These are phyloP conservation scores for Blastobasis lacticolella DNA, from an alignment of 2,888 invertebrate species.

Conservation along the genomic window DNA sequence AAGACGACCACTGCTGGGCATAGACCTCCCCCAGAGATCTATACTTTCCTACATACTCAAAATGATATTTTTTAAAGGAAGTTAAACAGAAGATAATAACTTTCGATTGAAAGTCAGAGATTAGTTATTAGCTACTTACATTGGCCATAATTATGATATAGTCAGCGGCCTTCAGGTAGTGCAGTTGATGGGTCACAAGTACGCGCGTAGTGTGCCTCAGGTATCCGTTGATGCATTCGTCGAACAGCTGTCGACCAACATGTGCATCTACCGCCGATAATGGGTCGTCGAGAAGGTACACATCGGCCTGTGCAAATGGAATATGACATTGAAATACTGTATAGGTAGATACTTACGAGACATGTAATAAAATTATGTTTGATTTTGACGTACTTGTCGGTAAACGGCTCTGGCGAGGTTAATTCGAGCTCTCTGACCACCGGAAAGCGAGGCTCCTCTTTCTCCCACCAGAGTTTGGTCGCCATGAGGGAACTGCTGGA, in stretches of 20 bases:
- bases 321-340: neutral
- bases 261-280: constrained; percentile 87
- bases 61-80: no score
- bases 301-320: constrained; percentile 72
- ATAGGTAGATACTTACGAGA: neutral
- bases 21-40: no score
- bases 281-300: constrained; percentile 88
- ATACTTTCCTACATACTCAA: no score
- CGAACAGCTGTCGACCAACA: constrained; percentile 84
- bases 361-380: neutral
- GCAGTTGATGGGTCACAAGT: constrained; percentile 91
- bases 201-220: constrained; percentile 82
- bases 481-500: constrained; percentile 80
- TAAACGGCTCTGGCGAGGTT: constrained; percentile 81
- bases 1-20: no score
- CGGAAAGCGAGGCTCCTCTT: constrained; percentile 84
- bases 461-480: constrained; percentile 89
- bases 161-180: constrained; percentile 70
- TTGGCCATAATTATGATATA: constrained; percentile 75
- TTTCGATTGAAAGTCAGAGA: no score
- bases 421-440: constrained; percentile 87
- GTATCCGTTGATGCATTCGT: constrained; percentile 80
- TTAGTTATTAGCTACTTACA: constrained; percentile 25
- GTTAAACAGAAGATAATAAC: no score
- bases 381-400: constrained; percentile 57